Evolutionary conservation across 53 echinoderm and acorn worm genomes (phyloP), one percentile per base, ranked within the genome.

Genomic region (Temnopleurus reevesii): DNA sequence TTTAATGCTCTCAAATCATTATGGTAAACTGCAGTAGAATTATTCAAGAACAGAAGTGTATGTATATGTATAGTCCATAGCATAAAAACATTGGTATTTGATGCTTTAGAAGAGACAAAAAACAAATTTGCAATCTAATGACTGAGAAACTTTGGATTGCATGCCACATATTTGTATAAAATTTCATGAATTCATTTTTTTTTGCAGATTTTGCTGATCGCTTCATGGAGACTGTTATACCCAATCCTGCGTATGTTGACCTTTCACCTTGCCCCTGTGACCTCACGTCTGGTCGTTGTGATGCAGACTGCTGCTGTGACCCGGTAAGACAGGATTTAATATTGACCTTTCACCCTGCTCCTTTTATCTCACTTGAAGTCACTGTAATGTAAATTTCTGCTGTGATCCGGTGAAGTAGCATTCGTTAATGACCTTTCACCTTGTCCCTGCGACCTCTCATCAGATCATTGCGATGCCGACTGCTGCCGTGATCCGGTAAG

Each of bases 241-340:
- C 85, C 6, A 95, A 97, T 59, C 95, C 95, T 26, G 97, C 95
- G 41, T 97, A 95, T 36, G 89, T 94, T 24, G 95, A 97, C 59
- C 80, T 97, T 77, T 91, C 95, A 34, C 95, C 97, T 17, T 97
- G 97, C 77, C 93, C 93, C 3, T 97, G 97, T 89, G 97, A 97
- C 81, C 81, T 95, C 45, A 89, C 82, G 0, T 45, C 87, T 5
- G 89, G 84, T 45, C 53, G 54, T 30, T 97, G 97, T 82, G 97
- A 97, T 81, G 76, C 61, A 45, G 88, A 92, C 46, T 97, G 97
- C 59, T 97, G 97, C 56, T 97, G 97, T 92, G 97, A 97, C 94
- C 44, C 12, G 92, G 97, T 97, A 47, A 27, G 53, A 23, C 18
- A 38, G 13, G 28, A 27, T 58, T 0, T 27, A 58, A 2, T 26